Conservation (phyloP, 1,140 invertebrate species). For the Ctenoplectra terminalis region DNA sequence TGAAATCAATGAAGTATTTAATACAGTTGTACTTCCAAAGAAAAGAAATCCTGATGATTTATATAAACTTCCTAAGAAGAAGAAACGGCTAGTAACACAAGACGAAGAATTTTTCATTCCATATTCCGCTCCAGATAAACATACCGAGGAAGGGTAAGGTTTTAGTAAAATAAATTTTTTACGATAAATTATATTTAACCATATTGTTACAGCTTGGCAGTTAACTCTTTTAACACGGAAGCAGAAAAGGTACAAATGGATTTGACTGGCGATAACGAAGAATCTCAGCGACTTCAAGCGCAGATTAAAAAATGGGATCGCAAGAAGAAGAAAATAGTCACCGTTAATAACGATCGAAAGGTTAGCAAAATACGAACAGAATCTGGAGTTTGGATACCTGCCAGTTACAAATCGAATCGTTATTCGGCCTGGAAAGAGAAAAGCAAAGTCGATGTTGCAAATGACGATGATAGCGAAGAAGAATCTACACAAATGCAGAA, state of each 20-base stretch:
- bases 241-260: slow-evolving; percentile 90
- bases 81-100: slow-evolving; percentile 82
- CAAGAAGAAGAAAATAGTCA: slow-evolving; percentile 96
- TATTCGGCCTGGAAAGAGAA: slow-evolving; percentile 95
- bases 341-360: slow-evolving; percentile 85
- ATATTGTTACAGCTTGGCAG: slow-evolving; percentile 85
- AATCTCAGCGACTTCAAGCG: slow-evolving; percentile 84
- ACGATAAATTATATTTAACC: not conserved
- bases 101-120: slow-evolving; percentile 93
- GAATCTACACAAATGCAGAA: slow-evolving; percentile 74
- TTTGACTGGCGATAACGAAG: slow-evolving; percentile 90
- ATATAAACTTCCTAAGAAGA: slow-evolving; percentile 84
- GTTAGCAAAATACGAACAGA: slow-evolving; percentile 95
- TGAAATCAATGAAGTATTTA: slow-evolving; percentile 80
- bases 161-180: not conserved
- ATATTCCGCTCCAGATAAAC: slow-evolving; percentile 92
- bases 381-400: slow-evolving; percentile 96
- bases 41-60: slow-evolving; percentile 85
- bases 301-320: slow-evolving; percentile 92
- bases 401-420: slow-evolving; percentile 95
- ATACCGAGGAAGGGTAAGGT: slow-evolving; percentile 93
- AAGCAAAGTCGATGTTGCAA: slow-evolving; percentile 87
- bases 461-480: slow-evolving; percentile 85
- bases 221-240: slow-evolving; percentile 89
- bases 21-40: slow-evolving; percentile 84